Evolutionary conservation across 2,888 invertebrate genomes (phyloP), one percentile per base, ranked within the genome.

Genomic region (Laspeyria flexula): DNA sequence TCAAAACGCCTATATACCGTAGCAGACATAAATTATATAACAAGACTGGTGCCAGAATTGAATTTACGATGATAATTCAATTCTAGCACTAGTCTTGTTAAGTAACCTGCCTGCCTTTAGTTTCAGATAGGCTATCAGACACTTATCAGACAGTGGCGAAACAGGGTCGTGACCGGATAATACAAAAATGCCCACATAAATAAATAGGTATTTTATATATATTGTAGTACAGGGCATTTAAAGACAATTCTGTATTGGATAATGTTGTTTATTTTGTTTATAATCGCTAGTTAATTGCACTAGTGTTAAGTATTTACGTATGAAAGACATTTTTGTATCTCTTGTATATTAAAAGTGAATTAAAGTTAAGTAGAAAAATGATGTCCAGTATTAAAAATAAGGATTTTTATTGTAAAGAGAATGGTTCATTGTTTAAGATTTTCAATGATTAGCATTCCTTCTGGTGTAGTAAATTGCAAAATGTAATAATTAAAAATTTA

Each of bases 301-400:
- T 64, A 67, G 51, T 58, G 33, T 56, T 68, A 68, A 72, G 59
- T 41, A 63, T 57, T 61, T 67, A 66, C 52, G 59, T 60, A 72
- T 64, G 71, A 80, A 81, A 81, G 79, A 81, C 81, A 81, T 77
- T 71, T 73, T 75, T 75, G 69, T 79, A 80, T 67, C 65, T 75
- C 61, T 64, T 72, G 58, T 60, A 65, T 62, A 61, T 43, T 42
- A 47, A 54, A 61, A 61, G 55, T 43, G 65, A 45, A 68, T 65
- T 76, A 65, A 63, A 55, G 42, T 47, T 76, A 75, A 77, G 75
- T 75, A 79, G 74, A 51, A 61, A 64, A 76, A 65, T 69, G 57
- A 58, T 70, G 73, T 78, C 74, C 81, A 79, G 78, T 81, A 81
- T 81, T 81, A 77, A 60, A 64, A 48, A 68, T 72, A 69, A 68